Conservation (phyloP, 2,888 invertebrate genomes). For the Diarsia brunnea region DNA sequence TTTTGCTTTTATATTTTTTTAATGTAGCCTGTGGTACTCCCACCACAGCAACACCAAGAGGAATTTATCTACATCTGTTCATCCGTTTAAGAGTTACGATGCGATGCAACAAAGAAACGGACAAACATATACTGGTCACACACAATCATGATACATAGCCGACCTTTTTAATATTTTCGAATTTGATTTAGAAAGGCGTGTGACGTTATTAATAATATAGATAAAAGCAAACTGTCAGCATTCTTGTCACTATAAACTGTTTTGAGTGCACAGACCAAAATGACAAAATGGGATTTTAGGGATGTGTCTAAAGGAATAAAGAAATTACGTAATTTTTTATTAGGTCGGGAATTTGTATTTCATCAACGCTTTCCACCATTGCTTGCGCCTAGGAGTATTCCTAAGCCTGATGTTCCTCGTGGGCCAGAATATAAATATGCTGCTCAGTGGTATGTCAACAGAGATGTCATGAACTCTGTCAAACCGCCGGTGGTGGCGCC, state of each 20-base stretch:
- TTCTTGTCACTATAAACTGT: neutral
- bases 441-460: constrained; percentile 76
- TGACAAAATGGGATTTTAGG: constrained; percentile 58
- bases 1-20: no score
- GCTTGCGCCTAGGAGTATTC: constrained; percentile 79
- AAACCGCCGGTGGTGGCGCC: constrained; percentile 84
- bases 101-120: no score
- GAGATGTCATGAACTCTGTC: constrained; percentile 77
- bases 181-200: no score
- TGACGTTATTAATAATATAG: no score
- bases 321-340: constrained; percentile 77
- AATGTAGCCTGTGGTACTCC: no score
- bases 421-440: constrained; percentile 80
- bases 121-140: no score
- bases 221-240: constrained; percentile 9
- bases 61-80: no score
- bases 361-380: constrained; percentile 79
- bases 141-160: no score
- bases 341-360: constrained; percentile 79
- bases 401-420: constrained; percentile 80
- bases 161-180: no score
- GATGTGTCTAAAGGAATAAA: constrained; percentile 78
- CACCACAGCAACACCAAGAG: no score
- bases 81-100: no score
- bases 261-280: constrained; percentile 21